phyloP scores from a whole-genome alignment of 2,113 vertebrate species.

The Sinosuthora webbiana region DNA sequence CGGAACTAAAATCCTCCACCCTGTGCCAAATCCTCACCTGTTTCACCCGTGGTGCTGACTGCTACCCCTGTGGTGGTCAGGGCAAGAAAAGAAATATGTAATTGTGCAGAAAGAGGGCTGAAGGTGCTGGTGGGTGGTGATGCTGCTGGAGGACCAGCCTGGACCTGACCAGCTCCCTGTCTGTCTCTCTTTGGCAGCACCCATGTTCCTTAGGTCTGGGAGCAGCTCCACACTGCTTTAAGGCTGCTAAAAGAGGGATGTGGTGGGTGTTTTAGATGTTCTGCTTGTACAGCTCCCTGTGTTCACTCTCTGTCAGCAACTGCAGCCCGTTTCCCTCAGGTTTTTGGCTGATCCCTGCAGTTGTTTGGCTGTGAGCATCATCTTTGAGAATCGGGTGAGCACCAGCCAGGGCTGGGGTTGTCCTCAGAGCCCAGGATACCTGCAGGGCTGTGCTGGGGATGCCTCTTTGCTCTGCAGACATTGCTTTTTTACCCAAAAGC shows the following conservation, averaged over 20 bases:
- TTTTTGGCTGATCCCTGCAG: not conserved
- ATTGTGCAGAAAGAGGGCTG: not conserved
- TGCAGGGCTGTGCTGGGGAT: not conserved
- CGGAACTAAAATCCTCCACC: not conserved
- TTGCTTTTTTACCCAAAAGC: not conserved
- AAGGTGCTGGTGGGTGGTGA: not conserved
- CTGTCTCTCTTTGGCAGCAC: not conserved
- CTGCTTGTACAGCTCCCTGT: not conserved
- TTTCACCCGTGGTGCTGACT: not conserved
- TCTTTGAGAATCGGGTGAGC: not conserved
- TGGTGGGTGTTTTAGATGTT: not conserved
- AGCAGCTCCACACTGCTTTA: not conserved
- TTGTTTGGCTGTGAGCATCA: not conserved
- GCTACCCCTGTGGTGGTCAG: rapidly evolving
- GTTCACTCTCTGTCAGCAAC: not conserved
- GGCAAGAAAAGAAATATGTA: not conserved
- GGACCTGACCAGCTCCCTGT: not conserved
- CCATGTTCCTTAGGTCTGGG: not conserved
- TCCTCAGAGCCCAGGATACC: not conserved
- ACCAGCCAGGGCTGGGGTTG: not conserved
- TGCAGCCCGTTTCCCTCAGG: not conserved
- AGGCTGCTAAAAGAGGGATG: not conserved
- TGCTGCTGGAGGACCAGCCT: not conserved
- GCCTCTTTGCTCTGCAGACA: not conserved
- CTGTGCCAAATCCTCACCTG: not conserved